phyloP scores from a whole-genome alignment of 1,140 invertebrate genomes.

The Coenobita brevimanus region DNA sequence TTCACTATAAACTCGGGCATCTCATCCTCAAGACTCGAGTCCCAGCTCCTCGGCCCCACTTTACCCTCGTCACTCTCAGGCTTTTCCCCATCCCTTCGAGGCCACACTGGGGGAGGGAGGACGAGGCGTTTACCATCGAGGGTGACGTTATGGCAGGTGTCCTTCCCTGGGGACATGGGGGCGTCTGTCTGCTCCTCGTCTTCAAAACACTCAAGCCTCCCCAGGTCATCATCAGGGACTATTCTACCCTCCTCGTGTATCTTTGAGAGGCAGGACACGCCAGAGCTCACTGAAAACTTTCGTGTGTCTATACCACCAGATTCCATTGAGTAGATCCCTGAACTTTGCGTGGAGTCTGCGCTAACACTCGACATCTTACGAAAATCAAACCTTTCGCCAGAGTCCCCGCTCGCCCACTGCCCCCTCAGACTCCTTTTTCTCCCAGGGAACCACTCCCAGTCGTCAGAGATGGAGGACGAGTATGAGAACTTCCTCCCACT shows the following conservation, averaged over 20 bases:
- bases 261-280: conserved; percentile 58
- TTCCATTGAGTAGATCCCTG: conserved; percentile 59
- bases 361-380: conserved; percentile 51
- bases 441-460: conserved; percentile 69
- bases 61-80: background rate
- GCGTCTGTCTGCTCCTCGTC: background rate
- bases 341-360: conserved; percentile 45
- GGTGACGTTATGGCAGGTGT: conserved; percentile 38
- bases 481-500: conserved; percentile 62
- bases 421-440: conserved; percentile 51
- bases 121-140: conserved; percentile 46
- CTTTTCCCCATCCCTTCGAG: conserved; percentile 16
- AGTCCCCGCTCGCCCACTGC: background rate
- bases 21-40: background rate
- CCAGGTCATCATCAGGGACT: conserved; percentile 27
- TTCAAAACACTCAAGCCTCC: conserved; percentile 49
- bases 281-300: conserved; percentile 61
- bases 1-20: conserved; percentile 44
- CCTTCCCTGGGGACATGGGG: background rate
- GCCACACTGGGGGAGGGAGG: conserved; percentile 64
- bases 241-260: conserved; percentile 61
- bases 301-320: conserved; percentile 42
- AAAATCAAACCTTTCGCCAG: conserved; percentile 12
- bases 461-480: conserved; percentile 50
- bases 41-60: background rate